Conservation (phyloP, 2,113 vertebrate genomes). For the Philantomba maxwellii region DNA sequence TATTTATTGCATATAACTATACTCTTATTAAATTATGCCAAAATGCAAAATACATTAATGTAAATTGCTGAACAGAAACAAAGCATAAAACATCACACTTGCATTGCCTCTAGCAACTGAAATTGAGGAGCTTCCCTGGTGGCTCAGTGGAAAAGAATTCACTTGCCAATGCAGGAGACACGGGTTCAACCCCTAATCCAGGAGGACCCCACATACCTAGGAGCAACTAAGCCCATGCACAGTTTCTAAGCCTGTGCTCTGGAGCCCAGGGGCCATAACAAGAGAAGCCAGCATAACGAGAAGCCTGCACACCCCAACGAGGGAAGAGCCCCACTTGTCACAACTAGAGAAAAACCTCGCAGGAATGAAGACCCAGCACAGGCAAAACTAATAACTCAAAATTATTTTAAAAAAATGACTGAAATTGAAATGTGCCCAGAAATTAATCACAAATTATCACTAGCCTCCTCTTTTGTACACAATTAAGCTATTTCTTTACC, state of each 20-base stretch:
- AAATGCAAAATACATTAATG: slow-evolving; percentile 16
- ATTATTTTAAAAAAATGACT: neutral
- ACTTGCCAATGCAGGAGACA: neutral
- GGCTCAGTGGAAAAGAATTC: neutral
- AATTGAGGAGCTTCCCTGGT: neutral
- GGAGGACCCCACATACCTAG: neutral
- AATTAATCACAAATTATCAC: slow-evolving; percentile 3
- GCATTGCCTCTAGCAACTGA: neutral
- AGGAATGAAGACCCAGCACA: neutral
- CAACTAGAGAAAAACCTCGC: neutral
- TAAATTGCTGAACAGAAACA: neutral
- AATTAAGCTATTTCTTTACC: neutral
- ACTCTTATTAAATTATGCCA: neutral
- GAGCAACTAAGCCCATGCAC: neutral
- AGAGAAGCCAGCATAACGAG: neutral
- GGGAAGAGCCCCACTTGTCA: neutral
- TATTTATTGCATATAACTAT: neutral
- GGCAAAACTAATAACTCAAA: neutral
- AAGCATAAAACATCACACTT: neutral
- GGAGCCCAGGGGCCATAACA: neutral
- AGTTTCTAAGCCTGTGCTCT: neutral
- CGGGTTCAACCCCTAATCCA: neutral
- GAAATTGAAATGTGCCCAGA: neutral
- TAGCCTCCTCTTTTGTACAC: neutral
- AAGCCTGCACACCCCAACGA: neutral